Evolutionary conservation across 1,140 invertebrate species (phyloP).

Genomic region (Pectinophora gossypiella): DNA sequence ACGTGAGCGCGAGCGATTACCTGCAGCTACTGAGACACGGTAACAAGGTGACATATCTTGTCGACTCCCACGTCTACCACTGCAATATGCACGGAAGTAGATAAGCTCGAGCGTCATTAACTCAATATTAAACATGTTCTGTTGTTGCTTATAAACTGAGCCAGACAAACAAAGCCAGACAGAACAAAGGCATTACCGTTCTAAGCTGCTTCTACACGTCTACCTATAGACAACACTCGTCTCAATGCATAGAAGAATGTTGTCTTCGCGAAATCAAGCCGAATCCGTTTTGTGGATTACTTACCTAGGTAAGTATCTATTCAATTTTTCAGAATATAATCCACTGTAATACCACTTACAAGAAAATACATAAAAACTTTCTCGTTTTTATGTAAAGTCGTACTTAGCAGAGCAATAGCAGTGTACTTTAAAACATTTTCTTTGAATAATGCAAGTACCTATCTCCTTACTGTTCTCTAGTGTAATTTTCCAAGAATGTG

Average conservation of each 20-base stretch:
- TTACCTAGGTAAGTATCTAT: too few relatives aligned
- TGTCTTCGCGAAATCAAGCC: background rate
- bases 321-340: too few relatives aligned
- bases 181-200: background rate
- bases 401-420: too few relatives aligned
- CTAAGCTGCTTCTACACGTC: background rate
- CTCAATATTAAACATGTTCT: background rate
- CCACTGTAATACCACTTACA: too few relatives aligned
- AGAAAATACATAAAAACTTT: too few relatives aligned
- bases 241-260: too few relatives aligned
- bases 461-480: too few relatives aligned
- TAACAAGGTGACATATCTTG: constrained; percentile 33
- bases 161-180: background rate
- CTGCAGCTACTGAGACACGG: constrained; percentile 29
- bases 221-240: background rate
- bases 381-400: too few relatives aligned
- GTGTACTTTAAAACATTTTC: too few relatives aligned
- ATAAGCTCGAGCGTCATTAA: background rate
- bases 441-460: too few relatives aligned
- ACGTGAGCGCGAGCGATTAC: constrained; percentile 66
- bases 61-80: constrained; percentile 15
- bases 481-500: too few relatives aligned
- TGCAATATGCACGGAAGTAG: constrained; percentile 14
- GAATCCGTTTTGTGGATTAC: background rate
- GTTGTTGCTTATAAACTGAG: background rate